Percentiles rank a stretch among this genome's conserved stretches.
Evolutionary conservation across 2,113 vertebrate genomes (phyloP).

Genomic region (Channa maculata): DNA sequence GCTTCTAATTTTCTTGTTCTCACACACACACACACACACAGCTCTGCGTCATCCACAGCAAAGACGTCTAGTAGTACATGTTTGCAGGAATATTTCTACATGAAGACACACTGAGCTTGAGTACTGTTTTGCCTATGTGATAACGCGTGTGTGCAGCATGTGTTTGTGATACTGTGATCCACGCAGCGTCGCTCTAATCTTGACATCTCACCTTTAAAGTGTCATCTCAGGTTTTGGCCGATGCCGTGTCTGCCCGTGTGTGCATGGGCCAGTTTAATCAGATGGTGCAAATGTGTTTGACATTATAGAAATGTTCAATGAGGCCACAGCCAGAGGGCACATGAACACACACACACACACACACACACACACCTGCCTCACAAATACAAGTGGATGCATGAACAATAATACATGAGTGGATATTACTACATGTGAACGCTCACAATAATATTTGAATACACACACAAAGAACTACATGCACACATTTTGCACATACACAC

Average conservation of each 20-base stretch:
- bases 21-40: neutral
- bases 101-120: neutral
- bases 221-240: conserved; percentile 33
- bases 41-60: neutral
- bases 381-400: neutral
- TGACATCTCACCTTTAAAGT: conserved; percentile 13
- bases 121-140: no score
- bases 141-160: neutral
- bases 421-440: neutral
- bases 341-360: conserved; percentile 27
- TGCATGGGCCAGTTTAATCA: conserved; percentile 40
- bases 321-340: conserved; percentile 66
- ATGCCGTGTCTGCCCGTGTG: neutral
- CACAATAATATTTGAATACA: no score
- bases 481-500: neutral
- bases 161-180: conserved; percentile 21
- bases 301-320: conserved; percentile 81
- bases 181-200: conserved; percentile 22
- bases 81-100: neutral
- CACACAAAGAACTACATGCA: neutral
- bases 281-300: conserved; percentile 74
- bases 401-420: no score
- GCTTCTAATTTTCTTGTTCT: neutral
- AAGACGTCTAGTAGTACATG: neutral
- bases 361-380: neutral